Base-by-base conservation (phyloP, 1,140 invertebrate species). In the Ceratina japonica region DNA sequence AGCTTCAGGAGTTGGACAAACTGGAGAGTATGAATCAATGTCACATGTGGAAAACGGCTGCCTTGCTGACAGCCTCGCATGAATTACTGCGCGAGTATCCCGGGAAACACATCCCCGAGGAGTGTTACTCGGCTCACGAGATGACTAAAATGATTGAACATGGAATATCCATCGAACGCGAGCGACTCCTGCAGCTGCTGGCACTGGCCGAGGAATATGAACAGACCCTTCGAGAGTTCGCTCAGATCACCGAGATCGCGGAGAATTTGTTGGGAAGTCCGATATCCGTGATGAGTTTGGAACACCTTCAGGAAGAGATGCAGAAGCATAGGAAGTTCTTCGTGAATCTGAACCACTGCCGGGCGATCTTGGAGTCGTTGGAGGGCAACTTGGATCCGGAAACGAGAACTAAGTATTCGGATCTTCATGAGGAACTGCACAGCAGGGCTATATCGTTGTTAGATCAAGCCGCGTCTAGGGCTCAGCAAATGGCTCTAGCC, bases 311-410 rank as follows among this genome's bases (percentile, higher is more conserved):
- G 85, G 96, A 97, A 86, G 97, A 97, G 92, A 96, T 97, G 91
- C 96, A 97, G 83, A 97, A 97, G 87, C 96, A 97, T 87, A 94
- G 96, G 59, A 97, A 97, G 87, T 97, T 97, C 91, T 97, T 98
- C 87, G 95, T 97, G 0, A 97, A 97, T 85, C 90, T 98, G 13
- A 97, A 96, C 86, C 96, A 97, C 77, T 97, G 97, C 85, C 94
- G 95, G 85, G 95, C 95, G 27, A 96, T 97, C 80, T 91, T 98
- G 22, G 97, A 97, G 90, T 97, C 96, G 0, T 89, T 98, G 18
- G 97, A 97, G 91, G 95, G 95, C 80, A 96, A 97, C 90, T 92
- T 97, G 16, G 97, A 97, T 87, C 93, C 92, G 20, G 96, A 96
- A 89, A 97, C 97, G 0, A 94, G 95, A 75, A 93, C 94, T 16